Percentiles rank a stretch among this genome's conserved stretches.
Evolutionary conservation across 2,888 invertebrate species (phyloP).

Genomic region (Hydraecia micacea): DNA sequence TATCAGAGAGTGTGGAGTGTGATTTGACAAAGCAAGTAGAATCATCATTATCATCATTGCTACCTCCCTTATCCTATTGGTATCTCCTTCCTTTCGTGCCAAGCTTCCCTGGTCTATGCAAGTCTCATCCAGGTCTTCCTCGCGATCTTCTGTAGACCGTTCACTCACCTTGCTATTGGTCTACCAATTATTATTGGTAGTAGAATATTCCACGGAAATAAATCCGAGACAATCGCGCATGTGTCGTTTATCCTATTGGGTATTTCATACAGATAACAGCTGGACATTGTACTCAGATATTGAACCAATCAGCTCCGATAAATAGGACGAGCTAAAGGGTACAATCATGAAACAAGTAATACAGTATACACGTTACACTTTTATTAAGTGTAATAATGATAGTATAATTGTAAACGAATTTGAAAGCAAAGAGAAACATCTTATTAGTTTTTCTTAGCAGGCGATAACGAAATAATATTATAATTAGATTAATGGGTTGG

Average conservation of each 20-base stretch:
- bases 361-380: background rate
- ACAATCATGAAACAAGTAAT: background rate
- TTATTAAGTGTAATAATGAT: background rate
- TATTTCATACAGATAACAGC: conserved; percentile 31
- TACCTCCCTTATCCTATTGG: too few species aligned
- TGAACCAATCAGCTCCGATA: conserved; percentile 32
- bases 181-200: background rate
- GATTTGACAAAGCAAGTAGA: background rate
- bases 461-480: background rate
- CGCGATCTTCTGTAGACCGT: background rate
- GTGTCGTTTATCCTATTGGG: conserved; percentile 29
- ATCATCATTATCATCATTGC: background rate
- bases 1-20: too few species aligned
- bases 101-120: too few species aligned
- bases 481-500: background rate
- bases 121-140: too few species aligned
- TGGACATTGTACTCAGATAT: conserved; percentile 57
- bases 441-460: background rate
- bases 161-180: background rate
- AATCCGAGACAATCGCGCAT: background rate
- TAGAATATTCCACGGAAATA: conserved; percentile 8
- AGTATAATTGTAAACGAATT: background rate
- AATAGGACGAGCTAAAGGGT: conserved; percentile 3
- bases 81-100: too few species aligned
- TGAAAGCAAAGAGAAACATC: background rate